phyloP scores from a whole-genome alignment of 2,113 vertebrate genomes.

The Platysteira castanea region DNA sequence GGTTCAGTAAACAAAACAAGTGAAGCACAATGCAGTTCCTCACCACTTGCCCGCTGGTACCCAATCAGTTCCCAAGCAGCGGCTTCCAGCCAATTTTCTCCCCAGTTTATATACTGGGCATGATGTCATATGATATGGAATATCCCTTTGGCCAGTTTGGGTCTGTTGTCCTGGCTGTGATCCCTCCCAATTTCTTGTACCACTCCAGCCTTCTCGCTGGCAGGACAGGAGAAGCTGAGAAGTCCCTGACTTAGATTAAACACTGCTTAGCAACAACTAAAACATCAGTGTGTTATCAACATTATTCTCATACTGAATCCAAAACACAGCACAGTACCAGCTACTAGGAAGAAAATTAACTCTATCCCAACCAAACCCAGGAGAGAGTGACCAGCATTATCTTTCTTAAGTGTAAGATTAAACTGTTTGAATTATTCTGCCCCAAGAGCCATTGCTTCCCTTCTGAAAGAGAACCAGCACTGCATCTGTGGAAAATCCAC shows the following conservation, averaged over 20 bases:
- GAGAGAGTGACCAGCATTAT: background rate
- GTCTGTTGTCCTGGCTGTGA: background rate
- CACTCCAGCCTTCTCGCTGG: background rate
- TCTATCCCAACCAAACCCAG: background rate
- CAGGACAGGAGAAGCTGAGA: background rate
- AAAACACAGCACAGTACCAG: background rate
- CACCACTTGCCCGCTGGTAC: too few relatives aligned
- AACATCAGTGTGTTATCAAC: background rate
- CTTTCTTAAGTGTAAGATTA: background rate
- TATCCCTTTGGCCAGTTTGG: background rate
- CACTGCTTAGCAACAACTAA: background rate
- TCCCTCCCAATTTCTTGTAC: background rate
- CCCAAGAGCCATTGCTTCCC: rapidly evolving
- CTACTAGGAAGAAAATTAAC: background rate
- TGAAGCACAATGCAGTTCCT: background rate
- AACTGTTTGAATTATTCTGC: background rate
- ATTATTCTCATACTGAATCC: background rate
- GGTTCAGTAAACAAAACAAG: too few relatives aligned
- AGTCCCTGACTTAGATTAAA: background rate
- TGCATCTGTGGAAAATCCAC: background rate
- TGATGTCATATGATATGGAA: background rate
- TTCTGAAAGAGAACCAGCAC: background rate
- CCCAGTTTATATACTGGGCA: background rate
- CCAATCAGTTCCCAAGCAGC: background rate
- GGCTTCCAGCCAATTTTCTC: background rate